These are phyloP conservation scores for Tipula vernalis DNA, from an alignment of 2,888 invertebrate species.

Conservation along the genomic window DNA sequence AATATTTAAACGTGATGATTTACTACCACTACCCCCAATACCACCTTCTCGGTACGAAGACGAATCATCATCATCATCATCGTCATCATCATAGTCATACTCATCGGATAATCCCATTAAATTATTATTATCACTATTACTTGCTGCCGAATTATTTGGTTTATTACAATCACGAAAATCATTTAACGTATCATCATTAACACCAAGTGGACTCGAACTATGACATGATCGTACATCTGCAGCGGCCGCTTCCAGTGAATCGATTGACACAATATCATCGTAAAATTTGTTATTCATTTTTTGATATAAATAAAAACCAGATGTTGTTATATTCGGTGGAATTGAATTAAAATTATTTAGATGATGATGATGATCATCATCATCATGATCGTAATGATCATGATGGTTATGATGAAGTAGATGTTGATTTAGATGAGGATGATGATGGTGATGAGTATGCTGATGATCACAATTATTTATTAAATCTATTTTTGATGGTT, in stretches of 20 bases:
- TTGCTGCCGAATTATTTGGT: not conserved
- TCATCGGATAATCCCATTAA: not conserved
- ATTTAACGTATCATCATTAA: not conserved
- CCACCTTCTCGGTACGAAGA: slow-evolving; percentile 6
- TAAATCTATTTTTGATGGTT: not conserved
- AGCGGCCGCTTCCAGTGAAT: not conserved
- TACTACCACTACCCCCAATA: not conserved
- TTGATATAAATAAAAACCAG: slow-evolving; percentile 9
- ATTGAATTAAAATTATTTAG: not conserved
- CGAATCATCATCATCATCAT: slow-evolving; percentile 9
- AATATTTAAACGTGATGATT: not conserved
- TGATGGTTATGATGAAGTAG: not conserved
- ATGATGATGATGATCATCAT: not conserved
- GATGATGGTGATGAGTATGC: not conserved
- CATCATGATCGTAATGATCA: not conserved
- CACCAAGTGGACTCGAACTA: not conserved
- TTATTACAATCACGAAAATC: not conserved
- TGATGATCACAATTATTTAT: not conserved
- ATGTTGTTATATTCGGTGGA: not conserved
- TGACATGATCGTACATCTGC: not conserved
- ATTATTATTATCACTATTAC: slow-evolving; percentile 6
- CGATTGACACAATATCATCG: slow-evolving; percentile 6
- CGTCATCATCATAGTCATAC: not conserved
- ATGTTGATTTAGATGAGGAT: not conserved
- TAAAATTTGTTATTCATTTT: slow-evolving; percentile 7